phyloP scores from a whole-genome alignment of 2,888 invertebrate genomes.

The Lapara coniferarum region DNA sequence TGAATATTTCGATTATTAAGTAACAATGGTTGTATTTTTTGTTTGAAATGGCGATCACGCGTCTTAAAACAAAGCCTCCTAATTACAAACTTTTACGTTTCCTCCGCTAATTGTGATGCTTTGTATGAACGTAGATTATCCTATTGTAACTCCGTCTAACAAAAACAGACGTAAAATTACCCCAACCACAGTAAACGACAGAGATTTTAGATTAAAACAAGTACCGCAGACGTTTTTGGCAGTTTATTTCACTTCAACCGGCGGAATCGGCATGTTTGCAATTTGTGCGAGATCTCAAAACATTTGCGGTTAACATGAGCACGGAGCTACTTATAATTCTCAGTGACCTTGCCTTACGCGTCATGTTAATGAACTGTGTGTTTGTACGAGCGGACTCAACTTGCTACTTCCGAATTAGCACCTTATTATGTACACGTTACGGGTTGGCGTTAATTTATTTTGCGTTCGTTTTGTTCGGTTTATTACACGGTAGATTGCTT shows the following conservation, averaged over 20 bases:
- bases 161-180: background rate
- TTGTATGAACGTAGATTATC: background rate
- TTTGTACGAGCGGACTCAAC: slow-evolving; percentile 40
- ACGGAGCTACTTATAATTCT: slow-evolving; percentile 27
- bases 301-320: slow-evolving; percentile 21
- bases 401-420: slow-evolving; percentile 57
- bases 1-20: no score
- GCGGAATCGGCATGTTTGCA: slow-evolving; percentile 17
- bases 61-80: slow-evolving; percentile 1
- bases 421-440: slow-evolving; percentile 49
- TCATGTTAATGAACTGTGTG: slow-evolving; percentile 60
- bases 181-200: background rate
- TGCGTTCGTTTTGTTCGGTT: slow-evolving; percentile 30
- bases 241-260: slow-evolving; percentile 11
- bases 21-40: background rate
- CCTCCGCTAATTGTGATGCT: slow-evolving; percentile 7
- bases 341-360: slow-evolving; percentile 54
- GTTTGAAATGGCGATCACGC: slow-evolving; percentile 1
- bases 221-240: background rate
- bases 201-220: slow-evolving; percentile 7
- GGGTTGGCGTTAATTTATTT: slow-evolving; percentile 30
- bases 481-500: slow-evolving; percentile 21
- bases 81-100: slow-evolving; percentile 10
- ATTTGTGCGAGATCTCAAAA: slow-evolving; percentile 18
- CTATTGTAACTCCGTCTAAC: background rate